These are phyloP conservation scores for Calcarius lapponicus DNA, from an alignment of 2,797 vertebrate species.

Conservation along the genomic window DNA sequence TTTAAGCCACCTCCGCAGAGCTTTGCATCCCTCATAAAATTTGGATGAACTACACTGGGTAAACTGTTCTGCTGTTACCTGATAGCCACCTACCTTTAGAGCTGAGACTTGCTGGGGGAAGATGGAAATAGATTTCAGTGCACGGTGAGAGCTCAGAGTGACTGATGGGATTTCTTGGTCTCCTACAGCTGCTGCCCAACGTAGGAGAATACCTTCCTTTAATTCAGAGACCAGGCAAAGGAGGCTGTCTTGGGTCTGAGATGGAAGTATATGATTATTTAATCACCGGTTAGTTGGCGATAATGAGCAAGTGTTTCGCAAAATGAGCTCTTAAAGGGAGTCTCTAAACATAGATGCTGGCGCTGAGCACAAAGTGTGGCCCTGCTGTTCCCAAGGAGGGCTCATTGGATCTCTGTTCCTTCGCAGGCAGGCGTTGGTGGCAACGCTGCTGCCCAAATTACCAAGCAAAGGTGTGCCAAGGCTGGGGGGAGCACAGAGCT, in stretches of 20 bases:
- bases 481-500: neutral
- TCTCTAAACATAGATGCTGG: neutral
- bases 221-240: neutral
- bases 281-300: conserved; percentile 11
- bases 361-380: neutral
- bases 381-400: neutral
- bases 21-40: neutral
- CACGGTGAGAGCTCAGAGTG: neutral
- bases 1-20: neutral
- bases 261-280: conserved; percentile 11
- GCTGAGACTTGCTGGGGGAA: neutral
- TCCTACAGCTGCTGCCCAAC: rapidly evolving
- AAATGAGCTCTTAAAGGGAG: conserved; percentile 1
- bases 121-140: neutral
- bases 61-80: neutral
- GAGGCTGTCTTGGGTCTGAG: neutral
- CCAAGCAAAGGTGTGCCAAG: neutral
- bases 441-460: neutral
- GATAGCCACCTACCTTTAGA: neutral
- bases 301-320: conserved; percentile 27
- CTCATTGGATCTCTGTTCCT: rapidly evolving
- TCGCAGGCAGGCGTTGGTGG: neutral
- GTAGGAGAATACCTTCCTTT: neutral
- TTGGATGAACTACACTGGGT: neutral
- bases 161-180: neutral